Percentiles rank a stretch among this genome's conserved stretches.
Evolutionary conservation across 2,888 invertebrate genomes (phyloP).

Genomic region (Parnassius smintheus): DNA sequence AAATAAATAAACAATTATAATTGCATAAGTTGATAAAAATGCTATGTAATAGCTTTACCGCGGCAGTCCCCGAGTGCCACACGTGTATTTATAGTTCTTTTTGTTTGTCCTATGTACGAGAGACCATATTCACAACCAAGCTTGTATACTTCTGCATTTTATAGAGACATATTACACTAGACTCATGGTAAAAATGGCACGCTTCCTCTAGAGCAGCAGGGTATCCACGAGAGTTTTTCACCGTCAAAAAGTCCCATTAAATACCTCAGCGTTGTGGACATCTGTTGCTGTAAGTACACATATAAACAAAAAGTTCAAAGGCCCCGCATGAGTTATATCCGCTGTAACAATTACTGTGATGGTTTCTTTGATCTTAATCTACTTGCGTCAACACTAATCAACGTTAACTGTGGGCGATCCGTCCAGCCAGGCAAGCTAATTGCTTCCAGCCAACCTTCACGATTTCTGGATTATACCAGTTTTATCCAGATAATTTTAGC

Average conservation of each 20-base stretch:
- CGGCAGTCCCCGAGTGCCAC: no score
- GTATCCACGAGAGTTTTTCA: no score
- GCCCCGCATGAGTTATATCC: conserved; percentile 1
- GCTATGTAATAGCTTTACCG: no score
- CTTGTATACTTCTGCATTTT: no score
- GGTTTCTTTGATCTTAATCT: conserved; percentile 23
- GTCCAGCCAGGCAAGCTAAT: conserved; percentile 28
- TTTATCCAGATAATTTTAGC: not conserved
- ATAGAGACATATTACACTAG: no score
- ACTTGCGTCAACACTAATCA: conserved; percentile 47
- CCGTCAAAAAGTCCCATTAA: not conserved
- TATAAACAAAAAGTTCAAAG: conserved; percentile 5
- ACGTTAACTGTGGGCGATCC: conserved; percentile 36
- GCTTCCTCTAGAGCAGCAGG: no score
- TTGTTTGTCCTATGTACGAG: no score
- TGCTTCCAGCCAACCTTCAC: conserved; percentile 15
- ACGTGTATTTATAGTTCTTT: no score
- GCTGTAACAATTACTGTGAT: conserved; percentile 8
- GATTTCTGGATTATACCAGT: not conserved
- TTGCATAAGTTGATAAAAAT: no score
- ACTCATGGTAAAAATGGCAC: no score
- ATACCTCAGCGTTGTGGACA: not conserved
- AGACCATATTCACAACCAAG: no score
- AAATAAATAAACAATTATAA: no score
- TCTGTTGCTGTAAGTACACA: not conserved